phyloP scores from a whole-genome alignment of 2,113 vertebrate genomes.

The Opisthocomus hoazin region DNA sequence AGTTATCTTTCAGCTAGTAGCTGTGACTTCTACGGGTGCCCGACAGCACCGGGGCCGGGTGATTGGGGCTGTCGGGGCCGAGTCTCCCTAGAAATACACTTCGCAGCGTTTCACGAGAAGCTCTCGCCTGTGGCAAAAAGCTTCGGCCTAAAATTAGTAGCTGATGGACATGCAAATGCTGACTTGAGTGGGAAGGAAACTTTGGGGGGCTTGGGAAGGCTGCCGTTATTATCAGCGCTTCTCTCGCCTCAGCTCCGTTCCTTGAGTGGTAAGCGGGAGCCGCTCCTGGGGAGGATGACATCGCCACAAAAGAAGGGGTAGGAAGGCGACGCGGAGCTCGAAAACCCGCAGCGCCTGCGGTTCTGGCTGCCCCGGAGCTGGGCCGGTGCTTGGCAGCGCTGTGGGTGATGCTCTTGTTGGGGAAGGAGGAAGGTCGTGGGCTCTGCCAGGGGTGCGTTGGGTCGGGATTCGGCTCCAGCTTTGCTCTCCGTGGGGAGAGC shows the following conservation, averaged over 20 bases:
- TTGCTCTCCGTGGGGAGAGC: neutral
- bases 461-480: neutral
- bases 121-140: neutral
- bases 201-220: neutral
- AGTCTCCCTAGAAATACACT: neutral
- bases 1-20: neutral
- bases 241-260: neutral
- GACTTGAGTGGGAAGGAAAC: conserved; percentile 1
- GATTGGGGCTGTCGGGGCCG: neutral
- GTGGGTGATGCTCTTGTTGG: neutral
- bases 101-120: neutral
- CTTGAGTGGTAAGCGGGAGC: neutral
- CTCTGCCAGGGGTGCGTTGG: rapidly evolving
- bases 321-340: neutral
- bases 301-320: rapidly evolving
- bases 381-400: neutral
- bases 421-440: neutral
- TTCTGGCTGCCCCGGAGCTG: neutral
- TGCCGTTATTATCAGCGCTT: neutral
- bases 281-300: rapidly evolving
- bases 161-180: neutral
- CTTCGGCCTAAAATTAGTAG: neutral
- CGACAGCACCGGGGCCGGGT: rapidly evolving
- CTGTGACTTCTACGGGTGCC: neutral
- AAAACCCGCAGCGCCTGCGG: rapidly evolving